phyloP scores from a whole-genome alignment of 2,888 invertebrate genomes.

The Euclidia mi region DNA sequence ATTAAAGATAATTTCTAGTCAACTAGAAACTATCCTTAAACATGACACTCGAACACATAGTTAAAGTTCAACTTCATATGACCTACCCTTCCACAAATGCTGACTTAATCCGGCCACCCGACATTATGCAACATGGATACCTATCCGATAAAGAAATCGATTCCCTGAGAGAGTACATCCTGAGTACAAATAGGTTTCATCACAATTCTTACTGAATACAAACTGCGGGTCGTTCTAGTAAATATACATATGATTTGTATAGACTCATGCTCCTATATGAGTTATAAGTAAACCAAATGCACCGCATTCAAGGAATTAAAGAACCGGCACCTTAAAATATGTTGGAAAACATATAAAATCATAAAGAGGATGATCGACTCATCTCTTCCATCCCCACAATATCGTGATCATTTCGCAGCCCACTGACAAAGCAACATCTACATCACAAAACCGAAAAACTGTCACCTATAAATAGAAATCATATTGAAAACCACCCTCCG shows the following conservation, averaged over 20 bases:
- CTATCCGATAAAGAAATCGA: slow-evolving; percentile 59
- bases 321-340: too few relatives aligned
- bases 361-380: not conserved
- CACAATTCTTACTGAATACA: slow-evolving; percentile 61
- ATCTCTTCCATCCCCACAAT: not conserved
- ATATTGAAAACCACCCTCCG: slow-evolving; percentile 28
- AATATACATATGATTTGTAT: too few relatives aligned
- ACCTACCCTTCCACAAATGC: slow-evolving; percentile 4
- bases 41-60: too few relatives aligned
- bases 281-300: too few relatives aligned
- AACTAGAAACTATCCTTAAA: too few relatives aligned
- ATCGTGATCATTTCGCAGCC: not conserved
- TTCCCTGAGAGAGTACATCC: slow-evolving; percentile 53
- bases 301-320: too few relatives aligned
- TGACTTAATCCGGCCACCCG: slow-evolving; percentile 18
- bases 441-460: slow-evolving; percentile 7
- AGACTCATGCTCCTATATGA: too few relatives aligned
- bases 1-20: too few relatives aligned
- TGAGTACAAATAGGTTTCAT: slow-evolving; percentile 66
- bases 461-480: slow-evolving; percentile 27
- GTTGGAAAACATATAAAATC: too few relatives aligned
- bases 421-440: not conserved
- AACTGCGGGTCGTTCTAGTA: too few relatives aligned
- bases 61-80: too few relatives aligned
- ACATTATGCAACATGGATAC: slow-evolving; percentile 44